Evolutionary conservation across 92 coral and sea anemone genomes (phyloP).

Genomic region (Epizoanthus stellaris): DNA sequence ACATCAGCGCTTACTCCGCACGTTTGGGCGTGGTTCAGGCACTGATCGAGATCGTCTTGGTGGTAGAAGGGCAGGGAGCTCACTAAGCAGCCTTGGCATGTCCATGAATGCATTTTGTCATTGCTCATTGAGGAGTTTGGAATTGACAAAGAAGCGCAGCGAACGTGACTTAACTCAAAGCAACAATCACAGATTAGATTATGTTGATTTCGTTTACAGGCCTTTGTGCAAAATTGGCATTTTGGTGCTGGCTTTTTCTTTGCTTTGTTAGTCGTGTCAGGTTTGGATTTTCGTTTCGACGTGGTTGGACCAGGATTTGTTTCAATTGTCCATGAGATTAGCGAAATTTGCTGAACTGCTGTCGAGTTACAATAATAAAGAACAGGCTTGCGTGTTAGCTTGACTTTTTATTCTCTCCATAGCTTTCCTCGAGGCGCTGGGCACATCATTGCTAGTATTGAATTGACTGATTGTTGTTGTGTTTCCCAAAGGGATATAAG

Average conservation of each 20-base stretch:
- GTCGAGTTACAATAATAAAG: constrained; percentile 36
- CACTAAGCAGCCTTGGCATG: constrained; percentile 5
- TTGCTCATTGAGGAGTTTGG: constrained; percentile 16
- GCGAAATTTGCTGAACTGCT: constrained; percentile 28
- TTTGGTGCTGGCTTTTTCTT: constrained; percentile 15
- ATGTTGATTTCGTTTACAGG: constrained; percentile 8
- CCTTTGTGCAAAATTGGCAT: constrained; percentile 5
- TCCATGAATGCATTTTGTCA: constrained; percentile 24
- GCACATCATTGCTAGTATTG: background rate
- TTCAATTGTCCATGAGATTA: constrained; percentile 24
- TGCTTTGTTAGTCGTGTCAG: constrained; percentile 10
- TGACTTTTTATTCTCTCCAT: constrained; percentile 20
- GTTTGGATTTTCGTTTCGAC: constrained; percentile 14
- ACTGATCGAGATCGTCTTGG: background rate
- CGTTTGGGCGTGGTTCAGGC: constrained; percentile 4
- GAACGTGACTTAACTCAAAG: constrained; percentile 19
- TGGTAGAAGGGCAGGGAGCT: constrained; percentile 15
- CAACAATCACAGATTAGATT: constrained; percentile 19
- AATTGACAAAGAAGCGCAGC: constrained; percentile 19
- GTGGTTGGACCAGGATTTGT: constrained; percentile 28
- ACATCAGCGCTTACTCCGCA: background rate
- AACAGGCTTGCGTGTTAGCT: constrained; percentile 15
- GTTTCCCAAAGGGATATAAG: background rate
- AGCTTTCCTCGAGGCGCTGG: background rate
- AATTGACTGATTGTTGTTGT: background rate